Evolutionary conservation across 2,113 vertebrate species (phyloP), one percentile per base, ranked within the genome.

Genomic region (Lipophrys pholis): DNA sequence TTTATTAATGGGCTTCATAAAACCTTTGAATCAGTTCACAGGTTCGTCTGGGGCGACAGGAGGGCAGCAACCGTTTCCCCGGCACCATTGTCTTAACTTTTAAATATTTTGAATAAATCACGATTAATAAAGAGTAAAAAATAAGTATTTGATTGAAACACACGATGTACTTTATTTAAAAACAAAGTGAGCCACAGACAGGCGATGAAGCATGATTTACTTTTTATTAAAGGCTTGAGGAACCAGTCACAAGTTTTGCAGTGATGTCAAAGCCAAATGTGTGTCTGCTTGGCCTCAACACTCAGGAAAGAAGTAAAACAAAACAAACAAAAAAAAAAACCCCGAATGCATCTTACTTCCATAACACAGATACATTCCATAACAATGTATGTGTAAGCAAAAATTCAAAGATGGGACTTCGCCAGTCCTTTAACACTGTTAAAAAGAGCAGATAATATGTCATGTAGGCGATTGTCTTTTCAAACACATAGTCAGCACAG

Each of bases 191-290:
- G 68, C 16, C 15, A 6, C 11, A 76, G 45, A n/a, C 69, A 52
- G 17, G 17, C n/a, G 39, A 35, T 21, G 63, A 17, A 67, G 45
- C 67, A 83, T 76, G 66, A 42, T 71, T 82, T 55, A 59, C 8
- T 77, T 89, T 89, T 89, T 86, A 89, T 88, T 87, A 79, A 87
- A 81, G 56, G 71, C 53, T 73, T 76, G 40, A 62, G 59, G 50
- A 78, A 83, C 56, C n/a, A 12, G 60, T 82, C 71, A 84, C 75
- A 80, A 43, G 72, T 79, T 59, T 68, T 67, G 52, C 82, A 59
- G 15, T 43, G 74, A 85, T 59, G 77, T 64, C 60, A 50, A 40
- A 69, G 63, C 53, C 74, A 69, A 55, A 54, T 11, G 30, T 21
- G 35, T 75, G 43, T 60, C 54, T 21, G 64, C 42, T 65, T 56